Evolutionary conservation across 1,140 invertebrate species (phyloP), one percentile per base, ranked within the genome.

Genomic region (Nomia melanderi): DNA sequence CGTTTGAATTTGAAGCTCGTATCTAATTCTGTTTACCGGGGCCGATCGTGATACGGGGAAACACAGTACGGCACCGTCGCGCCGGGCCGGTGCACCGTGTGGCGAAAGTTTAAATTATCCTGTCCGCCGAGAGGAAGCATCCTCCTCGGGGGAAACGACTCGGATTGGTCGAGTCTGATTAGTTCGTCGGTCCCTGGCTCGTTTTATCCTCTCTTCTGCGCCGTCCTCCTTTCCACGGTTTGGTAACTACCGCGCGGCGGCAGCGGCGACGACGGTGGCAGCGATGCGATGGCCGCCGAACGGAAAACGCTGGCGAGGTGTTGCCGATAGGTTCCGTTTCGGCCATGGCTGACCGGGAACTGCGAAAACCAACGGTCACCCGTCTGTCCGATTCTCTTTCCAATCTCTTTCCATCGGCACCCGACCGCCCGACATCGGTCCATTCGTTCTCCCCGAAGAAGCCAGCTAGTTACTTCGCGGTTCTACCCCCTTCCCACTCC

Each of bases 111-210:
- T 89, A 90, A 90, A 90, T 90, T 90, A 90, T 91, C 88, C 83
- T 90, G 90, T 88, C 88, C 85, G 74, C 75, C 60, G 88, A 87
- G 87, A 87, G 86, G 69, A 77, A 65, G 72, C 69, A 29, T 82
- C 47, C 75, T 85, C 88, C 84, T 73, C 78, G 65, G 83, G 80
- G 87, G 60, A 73, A 86, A 77, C 80, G 80, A 75, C 79, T 82
- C 56, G 89, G 84, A 91, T 89, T 90, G 89, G 87, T 83, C 81
- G 87, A 89, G 89, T 90, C 89, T 91, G 90, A 91, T 91, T 91
- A 91, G 90, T 90, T 91, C 82, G 86, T 84, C 78, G 84, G 85
- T 89, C 81, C 82, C 81, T 73, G 66, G 56, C 54, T 67, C 84
- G 80, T 88, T 89, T 88, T 89, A 86, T 86, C 81, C 83, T 63